phyloP scores from a whole-genome alignment of 2,888 invertebrate genomes.

The Caenorhabditis sp. region DNA sequence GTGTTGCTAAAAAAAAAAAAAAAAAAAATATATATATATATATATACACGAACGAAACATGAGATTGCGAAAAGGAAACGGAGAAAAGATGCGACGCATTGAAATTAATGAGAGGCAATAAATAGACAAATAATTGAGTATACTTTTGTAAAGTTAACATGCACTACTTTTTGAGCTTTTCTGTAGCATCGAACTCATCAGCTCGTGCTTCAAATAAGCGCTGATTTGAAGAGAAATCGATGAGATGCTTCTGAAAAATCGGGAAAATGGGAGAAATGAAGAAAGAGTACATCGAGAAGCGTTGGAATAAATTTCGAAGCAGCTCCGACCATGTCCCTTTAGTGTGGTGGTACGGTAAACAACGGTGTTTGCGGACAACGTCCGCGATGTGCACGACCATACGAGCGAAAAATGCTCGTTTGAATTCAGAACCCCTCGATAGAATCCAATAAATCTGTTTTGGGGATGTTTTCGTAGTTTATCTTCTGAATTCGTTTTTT shows the following conservation, averaged over 20 bases:
- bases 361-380: slow-evolving; percentile 37
- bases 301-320: neutral
- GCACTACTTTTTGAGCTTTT: too few relatives aligned
- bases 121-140: neutral
- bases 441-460: neutral
- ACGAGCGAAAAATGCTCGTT: slow-evolving; percentile 17
- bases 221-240: too few relatives aligned
- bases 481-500: neutral
- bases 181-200: neutral
- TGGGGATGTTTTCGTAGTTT: neutral
- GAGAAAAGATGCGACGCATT: slow-evolving; percentile 12
- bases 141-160: too few relatives aligned
- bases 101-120: neutral
- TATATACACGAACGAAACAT: too few relatives aligned
- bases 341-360: slow-evolving; percentile 27
- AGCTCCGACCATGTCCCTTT: neutral
- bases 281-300: neutral
- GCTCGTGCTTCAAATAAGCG: too few relatives aligned
- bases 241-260: neutral
- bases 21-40: too few relatives aligned
- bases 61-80: neutral
- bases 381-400: neutral
- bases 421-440: neutral
- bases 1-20: neutral
- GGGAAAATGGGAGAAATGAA: too few relatives aligned